These are phyloP conservation scores for Rhinoraja longicauda DNA, from an alignment of 2,797 vertebrate genomes.

Conservation along the genomic window DNA sequence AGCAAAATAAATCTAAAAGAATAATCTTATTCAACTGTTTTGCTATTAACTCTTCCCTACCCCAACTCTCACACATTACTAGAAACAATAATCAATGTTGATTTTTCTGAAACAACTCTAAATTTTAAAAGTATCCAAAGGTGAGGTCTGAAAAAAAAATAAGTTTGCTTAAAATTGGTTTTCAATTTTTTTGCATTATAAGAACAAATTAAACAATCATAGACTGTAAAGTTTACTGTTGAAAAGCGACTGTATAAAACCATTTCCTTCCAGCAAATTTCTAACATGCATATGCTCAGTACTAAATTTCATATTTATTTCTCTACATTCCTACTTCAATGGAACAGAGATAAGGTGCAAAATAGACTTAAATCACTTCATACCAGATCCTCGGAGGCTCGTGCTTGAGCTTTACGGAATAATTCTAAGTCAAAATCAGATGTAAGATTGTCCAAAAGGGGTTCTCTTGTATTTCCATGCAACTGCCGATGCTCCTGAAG, in stretches of 20 bases:
- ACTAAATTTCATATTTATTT: neutral
- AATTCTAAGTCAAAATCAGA: slow-evolving; percentile 95
- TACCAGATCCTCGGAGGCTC: slow-evolving; percentile 92
- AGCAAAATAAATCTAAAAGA: neutral
- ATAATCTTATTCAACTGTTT: neutral
- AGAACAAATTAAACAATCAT: neutral
- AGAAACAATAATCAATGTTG: neutral
- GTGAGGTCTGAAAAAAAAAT: neutral
- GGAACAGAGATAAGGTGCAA: neutral
- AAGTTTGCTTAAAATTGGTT: neutral
- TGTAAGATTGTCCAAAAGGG: slow-evolving; percentile 90
- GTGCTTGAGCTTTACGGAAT: slow-evolving; percentile 91
- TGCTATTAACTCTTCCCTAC: neutral
- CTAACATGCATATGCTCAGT: neutral
- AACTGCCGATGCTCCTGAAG: slow-evolving; percentile 79
- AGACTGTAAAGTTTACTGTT: neutral
- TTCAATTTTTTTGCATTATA: neutral
- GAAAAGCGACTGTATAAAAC: neutral
- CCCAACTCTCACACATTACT: neutral
- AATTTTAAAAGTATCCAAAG: neutral
- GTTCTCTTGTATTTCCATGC: slow-evolving; percentile 77
- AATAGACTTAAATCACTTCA: slow-evolving; percentile 47
- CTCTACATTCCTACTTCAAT: neutral
- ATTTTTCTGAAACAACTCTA: neutral
- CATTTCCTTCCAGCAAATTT: neutral